These are phyloP conservation scores for Drosophila rellima DNA, from an alignment of 2,888 invertebrate genomes.

Conservation along the genomic window DNA sequence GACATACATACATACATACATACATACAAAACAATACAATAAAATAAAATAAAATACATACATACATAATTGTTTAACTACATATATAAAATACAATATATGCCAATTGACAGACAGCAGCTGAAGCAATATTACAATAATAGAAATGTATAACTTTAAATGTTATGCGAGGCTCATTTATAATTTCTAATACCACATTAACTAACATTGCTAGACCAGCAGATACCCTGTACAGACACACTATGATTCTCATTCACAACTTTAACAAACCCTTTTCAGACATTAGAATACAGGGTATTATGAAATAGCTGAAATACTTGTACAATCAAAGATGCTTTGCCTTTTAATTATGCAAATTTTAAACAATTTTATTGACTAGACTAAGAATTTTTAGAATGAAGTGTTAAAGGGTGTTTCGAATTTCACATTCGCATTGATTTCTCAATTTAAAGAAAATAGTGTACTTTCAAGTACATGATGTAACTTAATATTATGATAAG, in stretches of 20 bases:
- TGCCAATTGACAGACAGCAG: slow-evolving; percentile 31
- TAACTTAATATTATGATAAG: slow-evolving; percentile 4
- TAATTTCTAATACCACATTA: slow-evolving; percentile 39
- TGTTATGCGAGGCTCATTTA: slow-evolving; percentile 40
- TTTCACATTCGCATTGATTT: neutral
- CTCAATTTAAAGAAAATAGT: neutral
- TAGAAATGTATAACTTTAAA: slow-evolving; percentile 37
- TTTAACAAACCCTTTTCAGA: neutral
- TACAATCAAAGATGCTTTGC: slow-evolving; percentile 8
- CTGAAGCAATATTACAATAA: slow-evolving; percentile 52
- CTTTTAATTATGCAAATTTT: slow-evolving; percentile 9
- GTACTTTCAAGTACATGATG: neutral
- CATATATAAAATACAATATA: slow-evolving; percentile 42
- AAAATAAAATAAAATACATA: slow-evolving; percentile 28
- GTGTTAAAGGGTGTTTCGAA: neutral
- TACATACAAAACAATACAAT: slow-evolving; percentile 17
- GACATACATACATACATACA: slow-evolving; percentile 35
- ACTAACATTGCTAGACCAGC: neutral
- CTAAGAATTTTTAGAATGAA: neutral
- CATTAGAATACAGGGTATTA: neutral
- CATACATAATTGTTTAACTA: slow-evolving; percentile 40
- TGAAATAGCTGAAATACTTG: neutral
- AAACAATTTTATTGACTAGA: neutral
- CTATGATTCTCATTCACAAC: neutral
- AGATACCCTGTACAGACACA: slow-evolving; percentile 8